Conservation (phyloP, 1,140 invertebrate genomes). For the Trachymyrmex cornetzi region DNA sequence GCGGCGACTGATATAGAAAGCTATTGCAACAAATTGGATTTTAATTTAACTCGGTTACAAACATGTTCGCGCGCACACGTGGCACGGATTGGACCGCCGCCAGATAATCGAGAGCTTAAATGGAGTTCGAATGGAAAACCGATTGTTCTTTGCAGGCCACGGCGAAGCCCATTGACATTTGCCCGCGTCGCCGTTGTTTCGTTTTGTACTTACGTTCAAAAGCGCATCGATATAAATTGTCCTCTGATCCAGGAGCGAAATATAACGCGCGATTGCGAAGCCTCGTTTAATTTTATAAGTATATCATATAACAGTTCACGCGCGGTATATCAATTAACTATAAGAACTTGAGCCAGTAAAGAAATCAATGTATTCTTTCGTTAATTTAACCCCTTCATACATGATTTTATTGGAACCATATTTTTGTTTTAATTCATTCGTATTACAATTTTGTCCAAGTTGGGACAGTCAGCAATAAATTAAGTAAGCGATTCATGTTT, state of each 20-base stretch:
- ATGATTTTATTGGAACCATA: too few relatives aligned
- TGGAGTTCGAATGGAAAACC: constrained; percentile 60
- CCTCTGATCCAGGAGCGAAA: background rate
- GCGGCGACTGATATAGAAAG: constrained; percentile 51
- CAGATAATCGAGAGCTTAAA: constrained; percentile 66
- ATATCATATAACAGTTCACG: background rate
- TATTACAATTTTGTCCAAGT: too few relatives aligned
- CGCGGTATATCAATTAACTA: constrained; percentile 20
- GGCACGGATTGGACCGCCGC: constrained; percentile 49
- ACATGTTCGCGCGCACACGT: constrained; percentile 52
- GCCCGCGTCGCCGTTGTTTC: background rate
- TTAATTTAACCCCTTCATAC: too few relatives aligned
- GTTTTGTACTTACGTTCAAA: constrained; percentile 33
- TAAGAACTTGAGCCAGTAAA: background rate
- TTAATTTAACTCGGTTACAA: constrained; percentile 71
- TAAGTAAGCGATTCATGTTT: too few relatives aligned
- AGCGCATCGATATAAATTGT: constrained; percentile 16
- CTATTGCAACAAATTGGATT: constrained; percentile 72
- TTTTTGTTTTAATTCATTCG: too few relatives aligned
- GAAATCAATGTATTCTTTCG: background rate
- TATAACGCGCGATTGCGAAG: background rate
- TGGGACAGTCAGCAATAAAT: too few relatives aligned
- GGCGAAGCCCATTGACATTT: constrained; percentile 26
- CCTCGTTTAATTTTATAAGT: constrained; percentile 20
- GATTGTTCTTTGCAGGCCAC: constrained; percentile 55